Evolutionary conservation across 2,113 vertebrate species (phyloP), one percentile per base, ranked within the genome.

Genomic region (Dicaeum eximium): DNA sequence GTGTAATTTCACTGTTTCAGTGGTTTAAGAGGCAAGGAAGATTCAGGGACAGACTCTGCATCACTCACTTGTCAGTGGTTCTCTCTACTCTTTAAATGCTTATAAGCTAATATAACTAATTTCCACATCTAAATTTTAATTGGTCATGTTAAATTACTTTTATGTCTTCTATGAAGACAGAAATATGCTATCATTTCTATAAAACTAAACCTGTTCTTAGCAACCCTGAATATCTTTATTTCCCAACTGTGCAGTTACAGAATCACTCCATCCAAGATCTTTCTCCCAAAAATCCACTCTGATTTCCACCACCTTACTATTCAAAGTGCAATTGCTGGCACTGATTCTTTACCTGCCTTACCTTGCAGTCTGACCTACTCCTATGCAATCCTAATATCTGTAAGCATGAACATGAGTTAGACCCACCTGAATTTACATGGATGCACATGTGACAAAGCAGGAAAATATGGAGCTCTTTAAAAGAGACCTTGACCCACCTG

Each of bases 41-140:
- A 44, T 18, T 37, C 53, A 51, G 70, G 69, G 73, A 74, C 44
- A 79, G 35, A 58, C 5, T 40, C 77, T 58, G 4, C 13, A 62
- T 70, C 69, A 74, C 10, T 7, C 22, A 37, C 15, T 60, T 66
- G 33, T 86, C 60, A 35, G 16, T 31, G 48, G 24, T 31, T 71
- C 30, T 81, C 20, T 85, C 33, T 64, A 31, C 57, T 47, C 64
- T 74, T 71, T 37, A 67, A 79, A 62, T 28, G 31, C 31, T 82
- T 51, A 28, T 30, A 71, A 81, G 40, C 6, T 71, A 5, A 81
- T 66, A 84, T 81, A 81, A 37, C 6, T 71, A 5, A 81, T 66
- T 87, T 81, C 48, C 45, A 64, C 35, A 81, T 28, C 51, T 91
- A 89, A 67, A 31, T 51, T 91, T 81, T 81, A 75, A 75, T 8